phyloP scores from a whole-genome alignment of 2,797 vertebrate genomes.

The Rhynchotus rufescens region DNA sequence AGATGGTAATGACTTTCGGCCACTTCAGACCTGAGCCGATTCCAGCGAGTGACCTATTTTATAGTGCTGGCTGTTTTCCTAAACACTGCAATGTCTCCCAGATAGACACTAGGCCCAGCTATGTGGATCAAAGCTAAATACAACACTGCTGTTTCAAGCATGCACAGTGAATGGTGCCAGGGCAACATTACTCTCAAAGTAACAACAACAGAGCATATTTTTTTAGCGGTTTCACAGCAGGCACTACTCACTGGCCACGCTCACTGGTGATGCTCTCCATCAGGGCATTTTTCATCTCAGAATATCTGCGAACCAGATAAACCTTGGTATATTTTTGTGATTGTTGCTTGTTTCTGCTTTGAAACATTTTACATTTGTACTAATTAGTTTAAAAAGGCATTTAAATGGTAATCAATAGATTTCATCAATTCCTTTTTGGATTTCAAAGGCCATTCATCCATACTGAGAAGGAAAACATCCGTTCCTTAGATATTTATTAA shows the following conservation, averaged over 20 bases:
- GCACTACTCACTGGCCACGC: neutral
- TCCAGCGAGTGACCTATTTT: conserved; percentile 64
- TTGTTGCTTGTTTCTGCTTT: conserved; percentile 29
- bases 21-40: conserved; percentile 44
- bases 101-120: neutral
- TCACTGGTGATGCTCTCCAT: neutral
- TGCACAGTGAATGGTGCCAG: accelerated
- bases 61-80: neutral
- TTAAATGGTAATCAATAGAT: conserved; percentile 72
- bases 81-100: neutral
- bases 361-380: conserved; percentile 48
- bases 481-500: conserved; percentile 45
- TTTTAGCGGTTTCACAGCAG: neutral
- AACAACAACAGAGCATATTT: neutral
- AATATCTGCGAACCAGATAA: neutral
- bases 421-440: conserved; percentile 59
- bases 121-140: neutral
- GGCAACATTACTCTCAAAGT: neutral
- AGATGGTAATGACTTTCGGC: conserved; percentile 65
- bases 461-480: conserved; percentile 5
- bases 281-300: neutral
- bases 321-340: neutral
- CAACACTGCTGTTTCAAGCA: neutral
- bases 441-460: conserved; percentile 64
- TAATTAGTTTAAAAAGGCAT: conserved; percentile 51